These are phyloP conservation scores for Caerostris darwini DNA, from an alignment of 1,140 invertebrate genomes.

Conservation along the genomic window DNA sequence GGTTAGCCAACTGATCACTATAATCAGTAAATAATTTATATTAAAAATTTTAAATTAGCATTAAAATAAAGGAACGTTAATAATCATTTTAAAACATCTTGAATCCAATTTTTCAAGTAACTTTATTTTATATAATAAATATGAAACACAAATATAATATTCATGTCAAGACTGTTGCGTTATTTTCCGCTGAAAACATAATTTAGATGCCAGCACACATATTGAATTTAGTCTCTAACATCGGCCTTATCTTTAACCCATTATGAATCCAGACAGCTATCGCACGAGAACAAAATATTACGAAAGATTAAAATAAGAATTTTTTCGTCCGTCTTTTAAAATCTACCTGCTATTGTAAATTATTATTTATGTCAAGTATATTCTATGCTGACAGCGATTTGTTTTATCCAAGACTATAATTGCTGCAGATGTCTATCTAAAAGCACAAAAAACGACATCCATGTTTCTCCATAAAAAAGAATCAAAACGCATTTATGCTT, in stretches of 20 bases:
- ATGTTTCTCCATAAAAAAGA: no score
- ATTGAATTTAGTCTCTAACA: no score
- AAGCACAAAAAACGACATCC: not conserved
- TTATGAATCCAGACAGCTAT: not conserved
- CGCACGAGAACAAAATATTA: not conserved
- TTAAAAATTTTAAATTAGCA: no score
- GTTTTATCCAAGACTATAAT: constrained; percentile 22
- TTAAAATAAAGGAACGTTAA: no score
- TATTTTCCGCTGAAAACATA: no score
- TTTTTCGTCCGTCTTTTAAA: not conserved
- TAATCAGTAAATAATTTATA: no score
- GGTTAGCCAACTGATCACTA: no score
- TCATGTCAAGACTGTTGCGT: accelerated
- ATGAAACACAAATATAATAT: no score
- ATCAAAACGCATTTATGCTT: not conserved
- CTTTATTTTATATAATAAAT: no score
- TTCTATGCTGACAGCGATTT: not conserved
- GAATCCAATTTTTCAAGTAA: no score
- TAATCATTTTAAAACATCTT: no score
- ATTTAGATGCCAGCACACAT: no score
- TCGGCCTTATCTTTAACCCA: not conserved
- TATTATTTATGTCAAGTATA: not conserved
- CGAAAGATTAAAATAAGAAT: not conserved
- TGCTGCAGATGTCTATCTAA: not conserved
- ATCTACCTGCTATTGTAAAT: not conserved